phyloP scores from a whole-genome alignment of 2,888 invertebrate genomes.

The Holacanthella duospinosa region DNA sequence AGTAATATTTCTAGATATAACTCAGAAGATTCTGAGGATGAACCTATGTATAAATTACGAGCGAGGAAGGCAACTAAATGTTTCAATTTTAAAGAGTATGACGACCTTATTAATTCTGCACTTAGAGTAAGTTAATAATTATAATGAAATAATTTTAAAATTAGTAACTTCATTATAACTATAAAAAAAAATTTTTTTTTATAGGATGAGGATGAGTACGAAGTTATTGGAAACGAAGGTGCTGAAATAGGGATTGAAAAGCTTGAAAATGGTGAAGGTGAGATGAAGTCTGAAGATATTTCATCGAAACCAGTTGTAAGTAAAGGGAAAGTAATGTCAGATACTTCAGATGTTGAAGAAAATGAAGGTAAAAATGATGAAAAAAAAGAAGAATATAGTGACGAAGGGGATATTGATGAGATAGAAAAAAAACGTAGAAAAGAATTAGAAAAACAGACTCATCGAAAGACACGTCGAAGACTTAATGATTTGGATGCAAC shows the following conservation, averaged over 20 bases:
- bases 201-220: conserved; percentile 20
- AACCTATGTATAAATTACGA: conserved; percentile 73
- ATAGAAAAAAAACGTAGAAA: conserved; percentile 27
- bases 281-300: neutral
- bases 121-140: conserved; percentile 50
- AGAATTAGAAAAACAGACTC: conserved; percentile 16
- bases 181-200: neutral
- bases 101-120: conserved; percentile 88
- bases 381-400: conserved; percentile 23
- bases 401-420: conserved; percentile 30
- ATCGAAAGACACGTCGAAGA: conserved; percentile 58
- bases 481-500: conserved; percentile 69
- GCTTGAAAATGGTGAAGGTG: neutral
- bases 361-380: conserved; percentile 39
- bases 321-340: conserved; percentile 41
- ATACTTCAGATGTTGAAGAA: conserved; percentile 16
- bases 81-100: conserved; percentile 85
- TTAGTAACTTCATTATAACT: neutral
- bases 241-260: conserved; percentile 30
- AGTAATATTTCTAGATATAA: conserved; percentile 18
- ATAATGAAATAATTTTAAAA: too few species aligned
- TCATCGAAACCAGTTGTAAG: conserved; percentile 39
- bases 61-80: conserved; percentile 63
- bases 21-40: conserved; percentile 40
- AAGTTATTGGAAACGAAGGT: conserved; percentile 15